Conservation (phyloP, 2,113 vertebrate genomes). For the Rutilus rutilus region DNA sequence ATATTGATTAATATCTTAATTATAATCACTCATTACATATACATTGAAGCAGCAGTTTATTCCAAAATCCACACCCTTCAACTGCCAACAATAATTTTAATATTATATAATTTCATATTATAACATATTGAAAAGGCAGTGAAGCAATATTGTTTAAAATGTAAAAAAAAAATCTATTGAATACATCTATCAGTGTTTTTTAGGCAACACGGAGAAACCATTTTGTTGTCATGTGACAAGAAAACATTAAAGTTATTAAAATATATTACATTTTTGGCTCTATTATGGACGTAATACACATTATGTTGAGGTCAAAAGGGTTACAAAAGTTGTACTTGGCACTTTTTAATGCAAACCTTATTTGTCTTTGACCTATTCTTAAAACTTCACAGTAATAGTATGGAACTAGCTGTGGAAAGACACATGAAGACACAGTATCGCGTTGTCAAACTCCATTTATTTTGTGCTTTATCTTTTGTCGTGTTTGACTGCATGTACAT, state of each 20-base stretch:
- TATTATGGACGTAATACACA: background rate
- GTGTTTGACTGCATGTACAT: conserved; percentile 13
- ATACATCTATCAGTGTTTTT: background rate
- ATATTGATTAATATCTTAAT: too few species aligned
- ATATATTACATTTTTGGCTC: background rate
- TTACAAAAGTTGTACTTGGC: too few species aligned
- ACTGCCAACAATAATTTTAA: background rate
- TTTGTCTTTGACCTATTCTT: background rate
- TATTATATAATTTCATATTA: background rate
- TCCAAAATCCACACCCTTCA: too few species aligned
- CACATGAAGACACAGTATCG: background rate
- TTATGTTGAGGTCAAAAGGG: too few species aligned
- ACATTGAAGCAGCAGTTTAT: too few species aligned
- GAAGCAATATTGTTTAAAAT: background rate
- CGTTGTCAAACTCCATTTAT: background rate
- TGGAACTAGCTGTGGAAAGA: background rate
- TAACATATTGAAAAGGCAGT: background rate
- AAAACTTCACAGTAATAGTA: background rate
- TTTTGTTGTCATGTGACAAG: background rate
- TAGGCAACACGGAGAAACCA: background rate
- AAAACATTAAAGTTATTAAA: background rate
- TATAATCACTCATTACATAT: too few species aligned
- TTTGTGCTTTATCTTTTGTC: background rate
- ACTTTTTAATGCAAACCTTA: background rate
- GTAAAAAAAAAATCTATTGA: background rate